Base-by-base conservation (phyloP, 2,888 invertebrate genomes). In the Chesias legatella region DNA sequence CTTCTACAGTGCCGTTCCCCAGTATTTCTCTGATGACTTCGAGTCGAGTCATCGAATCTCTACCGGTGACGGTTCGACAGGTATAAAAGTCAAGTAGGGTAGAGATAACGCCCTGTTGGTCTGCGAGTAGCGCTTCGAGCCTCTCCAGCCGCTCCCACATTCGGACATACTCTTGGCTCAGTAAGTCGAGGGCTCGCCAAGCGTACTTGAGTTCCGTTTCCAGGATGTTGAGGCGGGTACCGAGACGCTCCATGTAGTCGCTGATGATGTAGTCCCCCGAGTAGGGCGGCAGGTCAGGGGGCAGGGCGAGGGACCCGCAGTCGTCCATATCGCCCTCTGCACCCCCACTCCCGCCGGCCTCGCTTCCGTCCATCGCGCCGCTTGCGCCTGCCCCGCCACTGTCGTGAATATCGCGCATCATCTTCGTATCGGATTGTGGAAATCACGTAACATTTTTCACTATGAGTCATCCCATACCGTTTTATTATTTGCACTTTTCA, bases 81-180 rank as follows among this genome's bases (percentile, higher is more conserved):
- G 93, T 90, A 72, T 94, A 94, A 78, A 94, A 93, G 69, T 94
- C 94, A 68, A 97, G 91, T 63, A 97, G 88, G 69, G 96, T 96
- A 34, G 94, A 92, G 61, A 97, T 96, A 27, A 97, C 96, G 58
- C 94, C 94, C 74, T 97, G 97, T 75, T 97, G 97, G 69, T 97
- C 96, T 73, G 94, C 92, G 1, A 97, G 90, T 46, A 97, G 90
- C 10, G 94, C 92, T 73, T 97, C 97, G 17, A 97, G 85, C 74
- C 96, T 95, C 68, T 97, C 97, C 45, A 97, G 85, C 28, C 96
- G 90, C 66, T 95, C 95, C 96, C 97, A 97, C 94, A 97, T 97
- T 73, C 95, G 94, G 35, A 96, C 94, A 67, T 97, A 97, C 73
- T 97, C 97, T 66, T 95, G 95, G 24, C 96, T 96, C 21, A 97